Evolutionary conservation across 2,797 vertebrate genomes (phyloP), one percentile per base, ranked within the genome.

Genomic region (Clangula hyemalis): DNA sequence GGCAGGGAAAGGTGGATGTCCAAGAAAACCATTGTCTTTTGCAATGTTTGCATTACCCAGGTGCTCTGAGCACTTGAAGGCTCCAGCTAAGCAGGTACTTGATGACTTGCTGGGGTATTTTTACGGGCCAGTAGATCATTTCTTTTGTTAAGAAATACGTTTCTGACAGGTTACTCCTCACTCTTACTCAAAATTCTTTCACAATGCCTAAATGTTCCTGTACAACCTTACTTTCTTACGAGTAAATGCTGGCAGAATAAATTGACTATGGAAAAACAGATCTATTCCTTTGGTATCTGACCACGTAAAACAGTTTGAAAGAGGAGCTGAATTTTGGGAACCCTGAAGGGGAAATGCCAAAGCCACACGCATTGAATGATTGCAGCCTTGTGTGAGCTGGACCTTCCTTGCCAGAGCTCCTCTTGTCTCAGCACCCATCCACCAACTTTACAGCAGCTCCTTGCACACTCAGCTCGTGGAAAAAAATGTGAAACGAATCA

Each of bases 401-500:
- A 53, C 2, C 18, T 70, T 73, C 56, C 21, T 78, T 30, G 43
- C 10, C 39, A 76, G 62, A 49, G 2, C 3, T 7, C 6, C 17
- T 36, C 21, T 30, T 39, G 68, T 30, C 84, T 90, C 47, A 81
- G 24, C 51, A 58, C 72, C 14, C 18, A 58, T 49, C 18, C 5
- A 0, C 16, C 4, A 82, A 65, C 19, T 15, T 77, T 54, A 72
- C 6, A 74, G 41, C 81, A 85, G 64, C 36, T 85, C 57, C 68
- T 28, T 76, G 58, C 49, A 11, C 13, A 61, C 27, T 38, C 82
- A 82, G 4, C 39, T 89, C 64, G 8, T 73, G 71, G 47, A n/a
- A 95, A 79, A 79, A 91, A 66, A 7, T 54, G n/a, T 61, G 39
- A 91, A 92, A 75, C 58, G 75, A 85, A 45, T 73, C 77, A 66